Conservation (phyloP, 2,888 invertebrate genomes). For the Athripsodes cinereus region DNA sequence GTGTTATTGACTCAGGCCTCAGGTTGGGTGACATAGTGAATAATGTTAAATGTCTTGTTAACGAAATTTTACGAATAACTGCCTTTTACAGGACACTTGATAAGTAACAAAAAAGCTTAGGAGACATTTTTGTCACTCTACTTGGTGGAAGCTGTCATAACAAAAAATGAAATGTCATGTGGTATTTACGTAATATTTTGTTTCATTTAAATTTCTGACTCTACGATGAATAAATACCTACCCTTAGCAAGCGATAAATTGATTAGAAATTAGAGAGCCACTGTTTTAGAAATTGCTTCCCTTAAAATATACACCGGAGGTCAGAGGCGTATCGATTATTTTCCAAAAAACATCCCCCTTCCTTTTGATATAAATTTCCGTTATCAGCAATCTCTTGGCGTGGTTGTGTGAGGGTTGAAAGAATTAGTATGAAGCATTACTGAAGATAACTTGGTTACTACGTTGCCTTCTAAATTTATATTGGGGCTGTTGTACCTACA, state of each 20-base stretch:
- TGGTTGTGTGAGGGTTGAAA: slow-evolving; percentile 5
- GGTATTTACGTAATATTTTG: neutral
- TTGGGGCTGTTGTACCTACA: neutral
- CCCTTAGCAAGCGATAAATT: neutral
- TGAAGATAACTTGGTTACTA: slow-evolving; percentile 1
- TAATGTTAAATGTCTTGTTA: too few species aligned
- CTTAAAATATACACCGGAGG: slow-evolving; percentile 16
- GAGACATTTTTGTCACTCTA: too few species aligned
- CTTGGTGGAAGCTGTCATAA: too few species aligned
- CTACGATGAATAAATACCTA: neutral
- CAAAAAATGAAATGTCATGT: too few species aligned
- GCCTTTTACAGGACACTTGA: too few species aligned
- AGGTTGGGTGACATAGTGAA: too few species aligned
- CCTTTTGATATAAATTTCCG: slow-evolving; percentile 22
- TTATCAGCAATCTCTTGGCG: slow-evolving; percentile 16
- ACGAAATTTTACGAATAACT: too few species aligned
- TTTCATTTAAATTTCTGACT: neutral
- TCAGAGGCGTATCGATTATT: slow-evolving; percentile 25
- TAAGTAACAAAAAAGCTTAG: too few species aligned
- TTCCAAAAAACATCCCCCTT: slow-evolving; percentile 19
- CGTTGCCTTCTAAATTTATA: neutral
- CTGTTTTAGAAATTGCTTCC: neutral
- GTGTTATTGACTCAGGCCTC: too few species aligned
- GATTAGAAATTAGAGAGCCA: neutral
- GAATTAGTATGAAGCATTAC: slow-evolving; percentile 1